phyloP scores from a whole-genome alignment of 2,888 invertebrate species.

The Clusia tigrina region DNA sequence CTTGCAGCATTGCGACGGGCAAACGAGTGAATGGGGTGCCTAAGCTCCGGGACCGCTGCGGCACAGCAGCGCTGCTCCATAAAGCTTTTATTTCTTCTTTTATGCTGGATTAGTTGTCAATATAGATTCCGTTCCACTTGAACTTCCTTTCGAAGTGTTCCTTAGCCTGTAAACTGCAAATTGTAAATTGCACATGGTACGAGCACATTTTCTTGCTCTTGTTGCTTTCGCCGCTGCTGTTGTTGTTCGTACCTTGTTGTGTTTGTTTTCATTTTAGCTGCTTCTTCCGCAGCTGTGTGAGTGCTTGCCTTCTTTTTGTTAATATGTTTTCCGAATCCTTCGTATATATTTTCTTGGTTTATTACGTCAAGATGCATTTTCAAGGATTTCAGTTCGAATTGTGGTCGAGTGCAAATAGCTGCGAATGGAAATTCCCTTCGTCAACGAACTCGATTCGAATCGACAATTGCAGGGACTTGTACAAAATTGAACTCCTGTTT shows the following conservation, averaged over 20 bases:
- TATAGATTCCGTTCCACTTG: slow-evolving; percentile 14
- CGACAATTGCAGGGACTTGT: neutral
- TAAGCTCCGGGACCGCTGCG: too few species aligned
- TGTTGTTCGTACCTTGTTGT: neutral
- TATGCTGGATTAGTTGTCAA: slow-evolving; percentile 19
- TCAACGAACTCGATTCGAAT: neutral
- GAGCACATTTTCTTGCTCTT: neutral
- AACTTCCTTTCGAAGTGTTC: neutral
- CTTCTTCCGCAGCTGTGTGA: too few species aligned
- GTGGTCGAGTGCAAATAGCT: slow-evolving; percentile 32
- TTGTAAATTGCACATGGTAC: slow-evolving; percentile 21
- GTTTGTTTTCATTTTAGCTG: neutral
- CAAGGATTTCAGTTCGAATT: slow-evolving; percentile 55
- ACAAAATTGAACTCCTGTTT: neutral
- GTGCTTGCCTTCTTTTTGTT: too few species aligned
- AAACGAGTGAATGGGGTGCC: too few species aligned
- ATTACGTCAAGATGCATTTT: slow-evolving; percentile 58
- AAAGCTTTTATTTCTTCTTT: slow-evolving; percentile 1
- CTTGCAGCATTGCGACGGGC: too few species aligned
- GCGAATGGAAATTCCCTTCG: neutral
- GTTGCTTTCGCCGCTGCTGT: neutral
- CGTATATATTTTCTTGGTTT: slow-evolving; percentile 47
- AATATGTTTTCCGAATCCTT: neutral
- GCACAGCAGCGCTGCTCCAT: too few species aligned
- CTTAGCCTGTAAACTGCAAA: slow-evolving; percentile 9